These are phyloP conservation scores for Drosophila monieri DNA, from an alignment of 2,888 invertebrate species.

Conservation along the genomic window DNA sequence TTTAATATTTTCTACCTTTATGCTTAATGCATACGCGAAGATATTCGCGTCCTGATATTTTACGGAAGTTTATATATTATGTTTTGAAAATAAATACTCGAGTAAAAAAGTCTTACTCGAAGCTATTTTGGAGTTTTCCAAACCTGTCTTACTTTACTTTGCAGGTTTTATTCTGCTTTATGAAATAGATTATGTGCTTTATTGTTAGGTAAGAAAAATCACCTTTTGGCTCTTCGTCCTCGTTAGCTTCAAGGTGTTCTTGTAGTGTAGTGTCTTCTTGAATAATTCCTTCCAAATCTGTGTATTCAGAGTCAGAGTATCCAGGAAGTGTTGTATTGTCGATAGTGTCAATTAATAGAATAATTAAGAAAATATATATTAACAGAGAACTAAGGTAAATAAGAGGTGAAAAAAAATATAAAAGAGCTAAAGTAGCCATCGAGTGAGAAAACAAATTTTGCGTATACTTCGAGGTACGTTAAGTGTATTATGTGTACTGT, in stretches of 20 bases:
- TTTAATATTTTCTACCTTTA: too few species aligned
- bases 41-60: too few species aligned
- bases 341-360: constrained; percentile 61
- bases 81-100: too few species aligned
- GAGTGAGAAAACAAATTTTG: neutral
- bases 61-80: too few species aligned
- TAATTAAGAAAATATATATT: neutral
- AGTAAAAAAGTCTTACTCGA: too few species aligned
- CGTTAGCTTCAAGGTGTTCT: constrained; percentile 81
- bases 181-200: neutral
- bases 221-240: constrained; percentile 82
- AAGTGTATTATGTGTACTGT: neutral
- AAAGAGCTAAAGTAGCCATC: neutral
- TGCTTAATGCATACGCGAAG: too few species aligned
- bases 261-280: constrained; percentile 66
- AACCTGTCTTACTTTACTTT: neutral
- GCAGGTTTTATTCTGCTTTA: neutral
- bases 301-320: constrained; percentile 51
- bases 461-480: neutral
- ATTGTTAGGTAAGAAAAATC: constrained; percentile 58
- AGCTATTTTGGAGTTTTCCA: too few species aligned
- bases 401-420: neutral
- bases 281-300: constrained; percentile 69
- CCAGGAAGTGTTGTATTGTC: constrained; percentile 82
- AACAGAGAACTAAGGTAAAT: neutral